Percentiles rank a stretch among this genome's conserved stretches.
phyloP scores from a whole-genome alignment of 2,797 vertebrate genomes.

The Enteromius mattozi region DNA sequence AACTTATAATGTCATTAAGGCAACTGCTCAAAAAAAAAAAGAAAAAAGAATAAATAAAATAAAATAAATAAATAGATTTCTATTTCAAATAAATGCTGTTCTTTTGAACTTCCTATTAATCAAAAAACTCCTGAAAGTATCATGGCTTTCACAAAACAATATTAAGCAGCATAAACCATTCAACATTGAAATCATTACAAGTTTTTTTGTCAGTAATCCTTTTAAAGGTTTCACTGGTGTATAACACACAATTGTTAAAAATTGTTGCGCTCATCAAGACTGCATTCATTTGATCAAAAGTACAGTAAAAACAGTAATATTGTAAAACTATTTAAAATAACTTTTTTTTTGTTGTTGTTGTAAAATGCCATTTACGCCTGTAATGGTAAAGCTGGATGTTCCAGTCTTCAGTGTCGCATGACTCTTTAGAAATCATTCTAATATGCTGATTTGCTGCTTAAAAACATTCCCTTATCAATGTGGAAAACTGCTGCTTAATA shows the following conservation, averaged over 20 bases:
- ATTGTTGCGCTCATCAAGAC: not conserved
- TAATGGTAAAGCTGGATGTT: not conserved
- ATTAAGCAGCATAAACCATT: not conserved
- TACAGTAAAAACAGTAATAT: not conserved
- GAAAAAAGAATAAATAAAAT: no score
- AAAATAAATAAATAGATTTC: no score
- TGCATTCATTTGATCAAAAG: constrained; percentile 3
- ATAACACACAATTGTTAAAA: not conserved
- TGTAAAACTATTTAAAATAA: not conserved
- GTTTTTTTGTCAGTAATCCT: no score
- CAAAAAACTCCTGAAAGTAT: not conserved
- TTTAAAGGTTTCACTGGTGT: not conserved
- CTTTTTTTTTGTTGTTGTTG: not conserved
- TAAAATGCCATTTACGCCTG: no score
- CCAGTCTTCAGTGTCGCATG: not conserved
- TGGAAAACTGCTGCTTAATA: not conserved
- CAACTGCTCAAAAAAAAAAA: no score
- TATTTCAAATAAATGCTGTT: not conserved
- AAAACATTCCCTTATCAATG: not conserved
- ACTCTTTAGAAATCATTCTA: not conserved
- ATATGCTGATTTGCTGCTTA: not conserved
- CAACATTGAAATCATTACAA: no score
- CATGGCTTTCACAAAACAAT: not conserved
- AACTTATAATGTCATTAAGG: not conserved
- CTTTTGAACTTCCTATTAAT: not conserved